Conservation (phyloP, 2,888 invertebrate species). For the Muschampia plurimacula region DNA sequence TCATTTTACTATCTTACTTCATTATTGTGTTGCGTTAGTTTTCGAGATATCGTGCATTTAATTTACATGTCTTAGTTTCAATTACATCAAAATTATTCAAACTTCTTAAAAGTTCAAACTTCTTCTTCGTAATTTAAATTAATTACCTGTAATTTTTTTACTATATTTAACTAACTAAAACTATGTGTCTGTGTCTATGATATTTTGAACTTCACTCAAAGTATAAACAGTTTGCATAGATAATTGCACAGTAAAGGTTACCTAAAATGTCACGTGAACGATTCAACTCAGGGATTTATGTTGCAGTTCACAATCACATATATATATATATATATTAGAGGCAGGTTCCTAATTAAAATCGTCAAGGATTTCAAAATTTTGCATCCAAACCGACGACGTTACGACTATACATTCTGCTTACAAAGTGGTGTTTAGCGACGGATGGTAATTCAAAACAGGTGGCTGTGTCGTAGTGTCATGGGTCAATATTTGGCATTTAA, state of each 20-base stretch:
- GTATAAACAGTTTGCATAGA: slow-evolving; percentile 11
- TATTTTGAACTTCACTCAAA: slow-evolving; percentile 3
- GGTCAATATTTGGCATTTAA: slow-evolving; percentile 83
- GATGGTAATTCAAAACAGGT: slow-evolving; percentile 59
- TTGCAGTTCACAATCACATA: not conserved
- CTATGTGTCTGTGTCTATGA: not conserved
- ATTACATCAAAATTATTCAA: not conserved
- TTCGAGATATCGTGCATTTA: no score
- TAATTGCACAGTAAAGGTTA: slow-evolving; percentile 19
- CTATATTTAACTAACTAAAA: not conserved
- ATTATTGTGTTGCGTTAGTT: no score
- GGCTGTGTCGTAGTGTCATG: slow-evolving; percentile 62
- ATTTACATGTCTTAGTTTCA: no score
- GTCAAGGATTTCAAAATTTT: slow-evolving; percentile 25
- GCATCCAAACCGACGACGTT: slow-evolving; percentile 1
- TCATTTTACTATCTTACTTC: no score
- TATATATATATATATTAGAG: slow-evolving; percentile 12
- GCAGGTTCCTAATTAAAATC: slow-evolving; percentile 28
- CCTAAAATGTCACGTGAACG: slow-evolving; percentile 19
- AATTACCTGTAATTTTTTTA: not conserved
- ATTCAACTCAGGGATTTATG: slow-evolving; percentile 17
- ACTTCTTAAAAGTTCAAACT: not conserved
- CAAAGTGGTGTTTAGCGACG: slow-evolving; percentile 42
- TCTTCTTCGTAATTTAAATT: no score
- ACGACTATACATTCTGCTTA: not conserved